Base-by-base conservation (phyloP, 1,140 invertebrate genomes). In the Pseudomyrmex gracilis region DNA sequence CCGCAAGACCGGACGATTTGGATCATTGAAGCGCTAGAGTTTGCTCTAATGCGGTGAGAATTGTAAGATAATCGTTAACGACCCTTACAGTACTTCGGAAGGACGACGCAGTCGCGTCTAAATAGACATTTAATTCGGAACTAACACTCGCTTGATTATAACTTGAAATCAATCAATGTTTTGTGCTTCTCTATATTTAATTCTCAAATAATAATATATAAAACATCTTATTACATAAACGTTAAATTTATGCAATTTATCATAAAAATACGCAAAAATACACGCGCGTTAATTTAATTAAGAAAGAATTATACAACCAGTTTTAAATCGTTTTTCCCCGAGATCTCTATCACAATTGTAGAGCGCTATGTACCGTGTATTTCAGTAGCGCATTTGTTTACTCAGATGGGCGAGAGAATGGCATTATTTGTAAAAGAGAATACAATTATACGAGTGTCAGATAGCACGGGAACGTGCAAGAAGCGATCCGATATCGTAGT, bases 1-100 rank as follows among this genome's bases (percentile, higher is more conserved):
- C 68, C 64, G 58, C 34, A 58, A 64, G 22, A 47, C 60, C 10
- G 77, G 49, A 83, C 83, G 86, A 87, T 87, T 85, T 61, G 83
- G 55, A 78, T 68, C 58, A 43, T 58, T 61, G 24, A n/a, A 64
- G 20, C 68, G 49, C 71, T 80, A 58, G 43, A 71, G 45, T 24
- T n/a, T 58, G 76, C 20, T 71, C 66, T 80, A 80, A 80, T 80
- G 63, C 57, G 43, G 17, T 58, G 58, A 51, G 47, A 60, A 71
- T 73, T 60, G 55, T 55, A 24, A 57, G 51, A 47, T 77, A 63
- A 87, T 84, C 63, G 55, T 47, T 60, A 53, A 34, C 22, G 67
- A 17, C 34, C 20, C n/a, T 58, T 68, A 45, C 47, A 58, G 17
- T 17, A n/a, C 15, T 55, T 15, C 15, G 2, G 51, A 78, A 34